A percentile compares a stretch with the other conserved stretches of the same genome.
Evolutionary conservation across 2,888 invertebrate genomes (phyloP).

Genomic region (Pachydiplax longipennis): DNA sequence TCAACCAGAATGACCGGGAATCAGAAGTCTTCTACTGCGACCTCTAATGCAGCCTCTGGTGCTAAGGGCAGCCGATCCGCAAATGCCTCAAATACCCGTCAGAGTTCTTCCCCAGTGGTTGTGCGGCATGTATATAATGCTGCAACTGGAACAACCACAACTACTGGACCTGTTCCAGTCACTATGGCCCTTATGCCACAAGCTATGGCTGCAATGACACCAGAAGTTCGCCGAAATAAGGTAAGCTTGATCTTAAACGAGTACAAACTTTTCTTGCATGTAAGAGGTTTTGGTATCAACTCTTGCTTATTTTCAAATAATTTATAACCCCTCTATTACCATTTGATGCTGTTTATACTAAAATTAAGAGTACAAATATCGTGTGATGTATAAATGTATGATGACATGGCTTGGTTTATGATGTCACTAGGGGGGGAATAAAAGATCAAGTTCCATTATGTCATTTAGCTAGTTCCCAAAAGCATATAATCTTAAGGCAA

Average conservation of each 20-base stretch:
- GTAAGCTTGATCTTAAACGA: background rate
- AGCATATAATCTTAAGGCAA: no score
- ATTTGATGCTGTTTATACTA: no score
- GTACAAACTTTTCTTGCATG: background rate
- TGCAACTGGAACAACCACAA: background rate
- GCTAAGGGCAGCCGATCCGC: constrained; percentile 59
- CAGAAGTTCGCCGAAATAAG: constrained; percentile 49
- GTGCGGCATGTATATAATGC: constrained; percentile 67
- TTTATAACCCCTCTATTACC: no score
- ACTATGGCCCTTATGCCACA: constrained; percentile 65
- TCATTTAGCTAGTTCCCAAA: no score
- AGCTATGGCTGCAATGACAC: constrained; percentile 56
- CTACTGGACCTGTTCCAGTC: constrained; percentile 66
- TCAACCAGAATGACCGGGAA: constrained; percentile 56
- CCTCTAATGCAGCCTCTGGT: constrained; percentile 55
- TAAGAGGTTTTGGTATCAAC: background rate
- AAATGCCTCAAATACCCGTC: constrained; percentile 64
- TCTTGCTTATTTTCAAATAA: background rate
- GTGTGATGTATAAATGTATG: no score
- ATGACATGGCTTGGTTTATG: no score
- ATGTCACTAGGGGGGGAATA: no score
- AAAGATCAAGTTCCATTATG: no score
- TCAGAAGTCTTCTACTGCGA: constrained; percentile 59
- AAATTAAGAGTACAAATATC: no score
- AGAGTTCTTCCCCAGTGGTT: constrained; percentile 67